Percentiles rank a stretch among this genome's conserved stretches.
Conservation (phyloP, 2,888 invertebrate genomes). For the Tribolium freemani region DNA sequence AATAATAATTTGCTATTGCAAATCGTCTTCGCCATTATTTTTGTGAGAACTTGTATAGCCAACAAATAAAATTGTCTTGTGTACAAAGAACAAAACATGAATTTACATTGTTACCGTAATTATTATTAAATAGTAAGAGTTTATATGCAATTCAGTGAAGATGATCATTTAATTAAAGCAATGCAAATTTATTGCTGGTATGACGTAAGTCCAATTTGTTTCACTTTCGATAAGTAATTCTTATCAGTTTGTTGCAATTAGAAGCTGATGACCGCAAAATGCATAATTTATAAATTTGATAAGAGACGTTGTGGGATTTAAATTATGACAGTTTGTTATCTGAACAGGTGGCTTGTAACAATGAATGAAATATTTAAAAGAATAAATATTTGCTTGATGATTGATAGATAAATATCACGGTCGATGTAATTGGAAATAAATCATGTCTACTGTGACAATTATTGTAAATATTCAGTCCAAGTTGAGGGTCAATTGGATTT, state of each 20-base stretch:
- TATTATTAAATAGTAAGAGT: not conserved
- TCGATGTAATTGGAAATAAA: constrained; percentile 2
- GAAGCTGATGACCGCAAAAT: not conserved
- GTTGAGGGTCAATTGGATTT: not conserved
- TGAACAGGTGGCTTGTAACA: not conserved
- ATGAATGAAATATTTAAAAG: not conserved
- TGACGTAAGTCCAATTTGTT: not conserved
- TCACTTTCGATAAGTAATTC: not conserved
- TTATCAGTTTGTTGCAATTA: not conserved
- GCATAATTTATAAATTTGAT: not conserved
- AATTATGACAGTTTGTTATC: not conserved
- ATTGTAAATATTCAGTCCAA: not conserved
- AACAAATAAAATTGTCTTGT: not conserved
- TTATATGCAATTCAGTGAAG: not conserved
- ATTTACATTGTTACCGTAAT: not conserved
- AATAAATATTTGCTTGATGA: constrained; percentile 5
- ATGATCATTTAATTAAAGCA: not conserved
- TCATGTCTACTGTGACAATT: constrained; percentile 1
- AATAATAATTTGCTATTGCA: constrained; percentile 22
- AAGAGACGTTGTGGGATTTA: not conserved
- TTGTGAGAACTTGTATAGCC: not conserved
- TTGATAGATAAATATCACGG: constrained; percentile 2
- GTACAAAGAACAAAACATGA: not conserved
- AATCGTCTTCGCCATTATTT: constrained; percentile 7
- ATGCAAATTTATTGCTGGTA: not conserved